Conservation (phyloP, 2,113 vertebrate species). For the Dicrurus megarhynchus region DNA sequence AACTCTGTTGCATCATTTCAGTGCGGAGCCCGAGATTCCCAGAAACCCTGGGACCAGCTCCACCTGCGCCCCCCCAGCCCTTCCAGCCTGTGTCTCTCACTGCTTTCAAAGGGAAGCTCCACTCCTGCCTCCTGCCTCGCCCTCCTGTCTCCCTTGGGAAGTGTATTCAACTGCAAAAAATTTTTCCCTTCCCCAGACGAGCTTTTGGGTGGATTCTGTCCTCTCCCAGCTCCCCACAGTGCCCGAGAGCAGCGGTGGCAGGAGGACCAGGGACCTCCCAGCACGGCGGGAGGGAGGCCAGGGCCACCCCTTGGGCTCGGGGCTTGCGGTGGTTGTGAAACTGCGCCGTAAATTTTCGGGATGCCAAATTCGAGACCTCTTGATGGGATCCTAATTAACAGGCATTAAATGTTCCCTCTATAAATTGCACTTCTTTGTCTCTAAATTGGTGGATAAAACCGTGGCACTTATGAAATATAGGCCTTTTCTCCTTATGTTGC, state of each 20-base stretch:
- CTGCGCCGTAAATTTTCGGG: not conserved
- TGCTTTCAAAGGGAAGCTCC: not conserved
- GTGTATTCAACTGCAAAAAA: not conserved
- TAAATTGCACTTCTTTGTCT: conserved; percentile 47
- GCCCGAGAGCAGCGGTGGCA: not conserved
- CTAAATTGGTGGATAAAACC: conserved; percentile 48
- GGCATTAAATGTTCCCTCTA: conserved; percentile 29
- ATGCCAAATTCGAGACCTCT: not conserved
- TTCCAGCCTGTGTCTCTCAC: rapidly evolving
- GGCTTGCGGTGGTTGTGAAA: not conserved
- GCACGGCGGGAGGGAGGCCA: not conserved
- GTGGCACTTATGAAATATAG: conserved; percentile 20
- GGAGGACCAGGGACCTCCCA: not conserved
- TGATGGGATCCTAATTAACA: conserved; percentile 32
- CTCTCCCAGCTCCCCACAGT: rapidly evolving
- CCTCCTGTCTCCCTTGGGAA: not conserved
- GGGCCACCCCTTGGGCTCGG: not conserved
- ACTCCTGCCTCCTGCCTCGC: not conserved
- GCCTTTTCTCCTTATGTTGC: not conserved
- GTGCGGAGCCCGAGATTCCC: not conserved
- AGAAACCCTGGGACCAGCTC: not conserved
- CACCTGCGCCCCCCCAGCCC: not conserved
- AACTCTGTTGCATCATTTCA: not conserved
- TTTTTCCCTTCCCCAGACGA: not conserved
- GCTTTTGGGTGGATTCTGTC: not conserved